Conservation (phyloP, 2,797 vertebrate species). For the Sparidentex hasta region DNA sequence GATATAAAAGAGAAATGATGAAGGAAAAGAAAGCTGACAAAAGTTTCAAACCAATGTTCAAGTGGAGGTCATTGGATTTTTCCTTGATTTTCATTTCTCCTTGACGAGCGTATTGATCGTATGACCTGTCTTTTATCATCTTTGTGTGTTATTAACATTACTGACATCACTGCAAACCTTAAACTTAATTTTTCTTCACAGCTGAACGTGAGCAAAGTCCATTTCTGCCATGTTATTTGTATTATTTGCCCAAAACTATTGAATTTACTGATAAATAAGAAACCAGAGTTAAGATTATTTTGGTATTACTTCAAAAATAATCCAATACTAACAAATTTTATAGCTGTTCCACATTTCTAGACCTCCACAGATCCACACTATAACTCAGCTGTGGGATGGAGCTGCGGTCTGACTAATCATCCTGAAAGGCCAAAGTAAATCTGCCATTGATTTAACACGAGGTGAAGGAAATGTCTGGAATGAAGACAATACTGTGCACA, state of each 20-base stretch:
- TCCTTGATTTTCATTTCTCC: neutral
- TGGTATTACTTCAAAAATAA: neutral
- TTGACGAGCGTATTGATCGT: conserved; percentile 1
- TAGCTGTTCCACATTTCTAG: neutral
- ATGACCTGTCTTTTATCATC: conserved; percentile 9
- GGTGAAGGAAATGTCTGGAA: conserved; percentile 28
- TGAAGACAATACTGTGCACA: conserved; percentile 37
- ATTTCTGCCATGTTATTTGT: neutral
- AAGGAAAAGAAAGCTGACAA: neutral
- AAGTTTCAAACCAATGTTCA: neutral
- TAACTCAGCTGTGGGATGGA: neutral
- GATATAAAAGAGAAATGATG: conserved; percentile 7
- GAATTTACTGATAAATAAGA: neutral
- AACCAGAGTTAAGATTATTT: neutral
- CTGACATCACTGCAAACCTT: neutral
- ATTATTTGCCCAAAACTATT: neutral
- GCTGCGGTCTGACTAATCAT: conserved; percentile 36
- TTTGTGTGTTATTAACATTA: neutral
- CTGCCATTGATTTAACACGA: conserved; percentile 45
- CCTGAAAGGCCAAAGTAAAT: conserved; percentile 29
- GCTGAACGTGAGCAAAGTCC: neutral
- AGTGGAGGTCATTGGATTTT: neutral
- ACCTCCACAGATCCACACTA: neutral
- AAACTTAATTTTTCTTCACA: neutral
- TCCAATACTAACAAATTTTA: neutral